phyloP scores from a whole-genome alignment of 2,113 vertebrate genomes.

The Daphoenositta chrysoptera region DNA sequence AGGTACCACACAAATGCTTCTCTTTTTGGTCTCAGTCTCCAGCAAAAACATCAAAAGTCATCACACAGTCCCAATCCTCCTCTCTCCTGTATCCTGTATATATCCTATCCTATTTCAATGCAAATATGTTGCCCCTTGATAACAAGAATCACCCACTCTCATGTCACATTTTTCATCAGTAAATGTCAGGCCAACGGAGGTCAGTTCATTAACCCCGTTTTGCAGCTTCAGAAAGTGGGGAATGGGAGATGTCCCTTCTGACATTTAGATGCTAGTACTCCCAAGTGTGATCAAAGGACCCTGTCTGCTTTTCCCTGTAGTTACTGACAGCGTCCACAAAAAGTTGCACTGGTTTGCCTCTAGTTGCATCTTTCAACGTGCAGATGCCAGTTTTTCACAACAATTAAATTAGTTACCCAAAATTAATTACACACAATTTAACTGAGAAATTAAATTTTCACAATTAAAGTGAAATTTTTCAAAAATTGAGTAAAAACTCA shows the following conservation, averaged over 20 bases:
- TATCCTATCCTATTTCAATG: neutral
- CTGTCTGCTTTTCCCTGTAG: neutral
- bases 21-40: neutral
- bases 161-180: neutral
- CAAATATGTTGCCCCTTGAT: neutral
- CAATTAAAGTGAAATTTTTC: neutral
- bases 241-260: neutral
- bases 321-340: neutral
- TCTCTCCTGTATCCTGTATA: neutral
- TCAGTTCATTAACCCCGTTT: neutral
- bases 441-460: too few relatives aligned
- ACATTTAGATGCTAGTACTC: neutral
- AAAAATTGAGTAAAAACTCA: neutral
- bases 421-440: too few relatives aligned
- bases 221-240: neutral
- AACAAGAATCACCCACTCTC: neutral
- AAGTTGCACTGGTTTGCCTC: neutral
- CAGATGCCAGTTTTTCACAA: neutral
- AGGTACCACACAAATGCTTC: neutral
- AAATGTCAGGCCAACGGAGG: neutral
- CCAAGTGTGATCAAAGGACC: neutral
- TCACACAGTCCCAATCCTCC: neutral
- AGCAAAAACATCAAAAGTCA: neutral
- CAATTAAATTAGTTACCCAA: too few relatives aligned
- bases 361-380: neutral